Base-by-base conservation (phyloP, 1,140 invertebrate species). In the Zelostemma sp. region DNA sequence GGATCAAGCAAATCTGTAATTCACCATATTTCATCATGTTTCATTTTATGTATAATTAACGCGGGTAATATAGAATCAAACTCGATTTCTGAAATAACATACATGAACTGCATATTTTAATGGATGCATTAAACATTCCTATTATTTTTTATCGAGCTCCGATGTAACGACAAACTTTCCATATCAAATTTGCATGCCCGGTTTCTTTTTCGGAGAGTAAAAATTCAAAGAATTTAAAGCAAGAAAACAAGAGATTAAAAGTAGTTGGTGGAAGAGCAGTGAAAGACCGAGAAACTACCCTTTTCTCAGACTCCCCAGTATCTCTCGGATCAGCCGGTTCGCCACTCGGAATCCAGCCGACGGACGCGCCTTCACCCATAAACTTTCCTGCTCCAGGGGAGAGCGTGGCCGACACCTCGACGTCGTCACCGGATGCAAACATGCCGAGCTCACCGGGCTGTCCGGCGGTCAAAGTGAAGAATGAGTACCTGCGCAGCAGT, bases 331-430 rank as follows among this genome's bases (percentile, higher is more conserved):
- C 83, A 79, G 82, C 82, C 75, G 82, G 80, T 74, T 85, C 83
- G 74, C 82, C 83, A 71, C 76, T 81, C 67, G 81, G 80, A 72
- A 77, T 81, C 70, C 81, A 80, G 76, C 74, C 80, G 74, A 73
- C 82, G 80, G 83, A 84, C 71, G 80, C 80, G 66, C 80, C 83
- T 74, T 84, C 83, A 82, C 83, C 83, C 66, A 80, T 85, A 81
- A 85, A 84, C 77, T 85, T 85, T 84, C 80, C 82, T 83, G 80
- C 82, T 80, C 78, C 89, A 93, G 92, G 91, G 85, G 93, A 94
- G 88, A 95, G 93, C 83, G 91, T 94, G 86, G 93, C 93, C 78
- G 94, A 95, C 85, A 94, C 93, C 77, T 94, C 92, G 85, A 94
- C 92, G 77, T 94, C 93, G 76, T 95, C 93, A 77, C 93, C 93